A percentile compares a stretch with the other conserved stretches of the same genome.
These are phyloP conservation scores for Stegostoma tigrinum DNA, from an alignment of 2,113 vertebrate genomes.

Conservation along the genomic window DNA sequence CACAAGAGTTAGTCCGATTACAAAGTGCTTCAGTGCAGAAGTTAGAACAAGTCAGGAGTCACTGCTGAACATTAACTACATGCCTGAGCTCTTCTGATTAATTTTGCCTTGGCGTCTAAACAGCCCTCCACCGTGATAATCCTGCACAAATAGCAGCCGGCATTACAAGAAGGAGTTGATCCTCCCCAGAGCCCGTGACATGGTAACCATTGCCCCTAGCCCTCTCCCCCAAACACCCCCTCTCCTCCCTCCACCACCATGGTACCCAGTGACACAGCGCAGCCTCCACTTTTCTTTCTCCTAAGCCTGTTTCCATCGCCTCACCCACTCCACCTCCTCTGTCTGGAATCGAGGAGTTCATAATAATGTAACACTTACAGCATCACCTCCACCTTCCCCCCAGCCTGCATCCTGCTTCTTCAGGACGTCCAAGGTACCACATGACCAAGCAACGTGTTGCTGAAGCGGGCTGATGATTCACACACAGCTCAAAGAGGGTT, in stretches of 20 bases:
- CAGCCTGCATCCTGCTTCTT: too few relatives aligned
- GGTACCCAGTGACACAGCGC: neutral
- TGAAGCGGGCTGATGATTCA: too few relatives aligned
- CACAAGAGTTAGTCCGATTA: neutral
- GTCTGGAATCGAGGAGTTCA: too few relatives aligned
- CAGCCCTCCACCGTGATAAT: neutral
- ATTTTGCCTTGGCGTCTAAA: neutral
- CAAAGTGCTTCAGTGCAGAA: neutral
- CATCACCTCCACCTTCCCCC: too few relatives aligned
- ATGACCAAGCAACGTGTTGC: too few relatives aligned
- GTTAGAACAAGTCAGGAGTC: neutral
- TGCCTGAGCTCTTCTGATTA: neutral
- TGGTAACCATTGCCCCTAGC: neutral
- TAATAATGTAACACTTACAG: too few relatives aligned
- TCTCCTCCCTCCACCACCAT: too few relatives aligned
- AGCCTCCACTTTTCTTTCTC: neutral
- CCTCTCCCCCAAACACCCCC: too few relatives aligned
- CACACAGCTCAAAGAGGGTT: too few relatives aligned
- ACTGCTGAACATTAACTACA: neutral
- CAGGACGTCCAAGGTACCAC: too few relatives aligned
- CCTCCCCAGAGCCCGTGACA: neutral
- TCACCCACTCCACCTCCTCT: neutral
- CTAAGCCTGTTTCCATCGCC: too few relatives aligned
- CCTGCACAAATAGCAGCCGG: neutral
- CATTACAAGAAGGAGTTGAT: neutral